Base-by-base conservation (phyloP, 2,113 vertebrate genomes). In the Pycnonotus jocosus region DNA sequence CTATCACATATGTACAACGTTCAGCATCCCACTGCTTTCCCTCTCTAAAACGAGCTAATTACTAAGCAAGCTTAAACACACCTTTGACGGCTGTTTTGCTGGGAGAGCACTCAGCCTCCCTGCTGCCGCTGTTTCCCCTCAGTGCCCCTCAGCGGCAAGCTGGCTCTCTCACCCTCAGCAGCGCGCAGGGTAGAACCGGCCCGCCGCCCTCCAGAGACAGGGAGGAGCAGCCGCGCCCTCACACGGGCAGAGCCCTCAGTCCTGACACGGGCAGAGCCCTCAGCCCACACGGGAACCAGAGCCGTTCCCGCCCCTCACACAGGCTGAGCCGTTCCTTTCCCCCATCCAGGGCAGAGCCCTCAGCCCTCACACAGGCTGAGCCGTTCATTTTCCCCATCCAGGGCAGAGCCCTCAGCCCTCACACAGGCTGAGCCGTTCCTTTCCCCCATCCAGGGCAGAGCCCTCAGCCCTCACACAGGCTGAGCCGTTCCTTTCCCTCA, bases 151-250 rank as follows among this genome's bases (percentile, higher is more conserved):
- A n/a, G 11, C 30, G 10, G 5, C 44, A n/a, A n/a, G 28, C 9
- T 15, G 51, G 45, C 20, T 9, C 20, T 21, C 28, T n/a, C 2
- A 53, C 1, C 31, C 14, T 22, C 53, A 33, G 38, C 53, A n/a
- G 47, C 0, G 20, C 38, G 30, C 60, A 11, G 23, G 10, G 7
- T 0, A 9, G 60, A 38, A 14, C 8, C 22, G 5, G 5, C 4
- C 7, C 6, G 4, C 2, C 1, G 7, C 5, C 25, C 35, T 15
- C 6, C 65, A 7, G 24, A 14, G 35, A 31, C 8, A 3, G 2
- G 47, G 20, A n/a, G n/a, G 24, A 9, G 12, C 21, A 20, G 7
- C 28, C 10, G 15, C 3, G 3, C 53, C 22, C 53, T 57, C 70
- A 56, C 37, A 2, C 1, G 38, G 30, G 4, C 27, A 51, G 20